A percentile compares a stretch with the other conserved stretches of the same genome.
These are phyloP conservation scores for Origma solitaria DNA, from an alignment of 2,113 vertebrate species.

Conservation along the genomic window DNA sequence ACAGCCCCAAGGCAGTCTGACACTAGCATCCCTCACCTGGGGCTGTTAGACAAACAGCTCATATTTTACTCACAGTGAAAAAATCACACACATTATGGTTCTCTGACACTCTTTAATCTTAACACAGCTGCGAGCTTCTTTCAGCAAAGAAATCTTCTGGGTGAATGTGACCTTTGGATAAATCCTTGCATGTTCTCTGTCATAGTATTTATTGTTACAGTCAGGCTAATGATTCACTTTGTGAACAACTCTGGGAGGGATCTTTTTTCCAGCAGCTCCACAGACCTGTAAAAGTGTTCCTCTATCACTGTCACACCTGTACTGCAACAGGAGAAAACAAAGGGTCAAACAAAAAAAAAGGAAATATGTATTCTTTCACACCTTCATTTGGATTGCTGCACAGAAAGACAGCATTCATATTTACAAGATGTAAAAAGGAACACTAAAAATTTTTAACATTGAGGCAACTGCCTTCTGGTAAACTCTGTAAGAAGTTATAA, in stretches of 20 bases:
- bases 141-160: conserved; percentile 9
- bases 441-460: background rate
- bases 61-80: conserved; percentile 42
- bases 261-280: background rate
- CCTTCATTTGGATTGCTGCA: background rate
- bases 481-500: background rate
- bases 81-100: background rate
- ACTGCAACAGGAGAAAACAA: background rate
- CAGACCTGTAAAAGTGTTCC: background rate
- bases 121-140: conserved; percentile 10
- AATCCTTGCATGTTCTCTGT: background rate
- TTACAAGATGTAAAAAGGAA: background rate
- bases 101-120: conserved; percentile 35
- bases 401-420: background rate
- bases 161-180: conserved; percentile 7
- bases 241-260: background rate
- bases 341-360: background rate
- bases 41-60: conserved; percentile 43
- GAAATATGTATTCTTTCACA: background rate
- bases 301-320: background rate
- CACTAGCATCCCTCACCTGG: conserved; percentile 25
- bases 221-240: conserved; percentile 12
- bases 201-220: background rate
- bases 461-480: background rate
- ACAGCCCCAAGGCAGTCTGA: conserved; percentile 10